A percentile compares a stretch with the other conserved stretches of the same genome.
Evolutionary conservation across 1,140 invertebrate genomes (phyloP).

Genomic region (Heliconius eleuchia): DNA sequence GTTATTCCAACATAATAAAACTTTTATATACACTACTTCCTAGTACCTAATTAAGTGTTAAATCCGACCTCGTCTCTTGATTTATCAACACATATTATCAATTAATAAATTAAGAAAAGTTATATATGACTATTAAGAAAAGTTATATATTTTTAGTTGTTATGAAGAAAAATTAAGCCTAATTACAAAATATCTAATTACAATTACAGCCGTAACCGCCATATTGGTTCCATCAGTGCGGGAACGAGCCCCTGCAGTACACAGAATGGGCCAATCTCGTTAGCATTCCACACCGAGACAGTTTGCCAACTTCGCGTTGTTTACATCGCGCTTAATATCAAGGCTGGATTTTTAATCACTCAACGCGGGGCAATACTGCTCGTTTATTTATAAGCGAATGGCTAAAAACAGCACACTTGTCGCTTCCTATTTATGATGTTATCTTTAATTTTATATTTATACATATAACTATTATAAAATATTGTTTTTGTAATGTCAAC

Average conservation of each 20-base stretch:
- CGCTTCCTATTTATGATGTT: not conserved
- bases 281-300: conserved; percentile 58
- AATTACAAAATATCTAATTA: not conserved
- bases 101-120: not conserved
- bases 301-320: conserved; percentile 58
- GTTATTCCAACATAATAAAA: too few relatives aligned
- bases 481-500: too few relatives aligned
- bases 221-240: conserved; percentile 47
- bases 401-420: conserved; percentile 2
- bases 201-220: conserved; percentile 48
- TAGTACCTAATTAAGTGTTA: not conserved
- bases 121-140: too few relatives aligned
- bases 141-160: too few relatives aligned
- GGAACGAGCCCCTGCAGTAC: conserved; percentile 47
- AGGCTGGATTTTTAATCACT: conserved; percentile 63
- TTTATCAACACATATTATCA: not conserved
- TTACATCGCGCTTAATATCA: conserved; percentile 59
- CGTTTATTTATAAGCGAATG: conserved; percentile 9
- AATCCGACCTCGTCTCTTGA: not conserved
- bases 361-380: conserved; percentile 13
- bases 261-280: conserved; percentile 59
- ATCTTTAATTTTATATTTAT: not conserved
- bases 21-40: too few relatives aligned
- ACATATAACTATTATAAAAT: not conserved
- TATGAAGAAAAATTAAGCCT: too few relatives aligned